Evolutionary conservation across 2,888 invertebrate genomes (phyloP).

Genomic region (Melipona bicolor): DNA sequence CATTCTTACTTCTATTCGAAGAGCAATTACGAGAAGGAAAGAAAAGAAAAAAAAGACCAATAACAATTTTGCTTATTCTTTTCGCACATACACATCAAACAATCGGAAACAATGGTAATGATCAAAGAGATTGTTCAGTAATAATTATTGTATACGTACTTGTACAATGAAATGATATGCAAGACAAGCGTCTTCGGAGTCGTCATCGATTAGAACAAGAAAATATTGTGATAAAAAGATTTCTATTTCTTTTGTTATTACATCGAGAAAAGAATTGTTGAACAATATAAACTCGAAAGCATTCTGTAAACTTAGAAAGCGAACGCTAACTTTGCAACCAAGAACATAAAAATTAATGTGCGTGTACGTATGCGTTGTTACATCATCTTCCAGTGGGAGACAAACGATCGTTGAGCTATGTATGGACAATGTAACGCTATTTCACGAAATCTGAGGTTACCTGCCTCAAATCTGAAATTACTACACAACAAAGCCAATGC

Average conservation of each 20-base stretch:
- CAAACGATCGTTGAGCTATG: not conserved
- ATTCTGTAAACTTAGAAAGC: not conserved
- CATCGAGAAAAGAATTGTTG: not conserved
- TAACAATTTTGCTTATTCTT: not conserved
- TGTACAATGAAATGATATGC: slow-evolving; percentile 51
- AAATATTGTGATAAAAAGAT: slow-evolving; percentile 20
- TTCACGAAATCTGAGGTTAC: too few species aligned
- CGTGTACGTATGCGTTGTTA: not conserved
- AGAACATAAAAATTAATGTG: not conserved
- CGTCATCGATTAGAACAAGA: slow-evolving; percentile 24
- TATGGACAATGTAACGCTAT: too few species aligned
- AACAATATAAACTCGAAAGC: not conserved
- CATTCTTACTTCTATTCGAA: not conserved
- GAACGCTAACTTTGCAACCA: not conserved
- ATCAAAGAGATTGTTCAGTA: slow-evolving; percentile 13
- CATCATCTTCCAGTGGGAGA: slow-evolving; percentile 20
- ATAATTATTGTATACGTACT: slow-evolving; percentile 63
- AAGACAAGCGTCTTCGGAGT: slow-evolving; percentile 48
- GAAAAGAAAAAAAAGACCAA: not conserved
- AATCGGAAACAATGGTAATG: not conserved
- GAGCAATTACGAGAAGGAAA: not conserved
- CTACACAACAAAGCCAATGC: too few species aligned
- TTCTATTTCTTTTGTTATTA: slow-evolving; percentile 1
- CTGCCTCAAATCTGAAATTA: too few species aligned
- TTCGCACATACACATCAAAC: not conserved